Evolutionary conservation across 1,140 invertebrate species (phyloP), one percentile per base, ranked within the genome.

Genomic region (Halyomorpha halys): DNA sequence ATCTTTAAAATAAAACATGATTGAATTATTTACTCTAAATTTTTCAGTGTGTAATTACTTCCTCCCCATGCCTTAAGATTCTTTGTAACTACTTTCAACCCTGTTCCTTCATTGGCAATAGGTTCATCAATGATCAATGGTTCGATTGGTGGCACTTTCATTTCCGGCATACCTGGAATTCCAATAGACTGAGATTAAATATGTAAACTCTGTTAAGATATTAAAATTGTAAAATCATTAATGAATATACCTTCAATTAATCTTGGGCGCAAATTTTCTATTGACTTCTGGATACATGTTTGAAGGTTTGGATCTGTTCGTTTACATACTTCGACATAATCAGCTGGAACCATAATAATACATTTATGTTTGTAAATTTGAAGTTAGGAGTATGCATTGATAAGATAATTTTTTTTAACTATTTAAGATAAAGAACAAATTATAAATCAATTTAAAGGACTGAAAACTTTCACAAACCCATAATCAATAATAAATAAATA

Each of bases 141-240:
- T 65, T 87, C 85, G 4, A 86, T 78, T 0, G 80, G 72, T 0
- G 84, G 84, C 14, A 85, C 82, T 0, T 82, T 78, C n/a, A 86
- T 71, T 72, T 86, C 84, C 1, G 67, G 67, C n/a, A 68, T 68
- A 18, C 67, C 67, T 68, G 47, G 16, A 65, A n/a, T 25, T 6
- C 23, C 27, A n/a, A 47, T 25, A 19, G 2, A 51, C 16, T 27
- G 11, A 18, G 23, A 47, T 15, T 23, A 45, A 30, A 30, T 47
- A 47, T 21, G 9, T 47, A 49, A 45, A 30, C 45, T 23, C 8
- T 47, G 16, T 47, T 45, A n/a, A 44, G 44, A n/a, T 6, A 9
- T 61, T 2, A 19, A 19, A 30, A 18, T 49, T 47, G 19, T 47
- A 19, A 45, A 49, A 25, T 44, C 27, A 47, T 14, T n/a, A 61